Evolutionary conservation across 2,888 invertebrate species (phyloP).

Genomic region (Vannuccia rotundouncinata): DNA sequence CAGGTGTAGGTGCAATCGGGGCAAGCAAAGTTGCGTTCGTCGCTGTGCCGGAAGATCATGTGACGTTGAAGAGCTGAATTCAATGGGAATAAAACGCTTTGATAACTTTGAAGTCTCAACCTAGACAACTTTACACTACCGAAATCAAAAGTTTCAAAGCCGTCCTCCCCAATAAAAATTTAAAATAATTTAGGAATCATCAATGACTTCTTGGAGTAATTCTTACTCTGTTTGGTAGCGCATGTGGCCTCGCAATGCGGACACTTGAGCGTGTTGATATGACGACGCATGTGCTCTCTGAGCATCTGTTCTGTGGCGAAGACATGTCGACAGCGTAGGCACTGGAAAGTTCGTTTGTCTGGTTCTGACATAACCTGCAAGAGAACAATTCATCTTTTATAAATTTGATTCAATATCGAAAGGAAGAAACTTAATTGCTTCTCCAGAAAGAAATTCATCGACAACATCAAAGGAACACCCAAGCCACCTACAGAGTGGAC

Average conservation of each 20-base stretch:
- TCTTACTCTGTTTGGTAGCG: conserved; percentile 1
- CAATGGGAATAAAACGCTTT: background rate
- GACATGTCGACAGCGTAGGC: conserved; percentile 29
- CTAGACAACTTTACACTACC: background rate
- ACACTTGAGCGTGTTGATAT: conserved; percentile 29
- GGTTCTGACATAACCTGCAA: conserved; percentile 3
- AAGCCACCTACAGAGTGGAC: too few relatives aligned
- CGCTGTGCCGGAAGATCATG: conserved; percentile 35
- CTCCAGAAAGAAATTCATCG: too few relatives aligned
- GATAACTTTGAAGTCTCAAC: background rate
- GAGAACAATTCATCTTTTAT: too few relatives aligned
- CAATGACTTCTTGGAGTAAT: background rate
- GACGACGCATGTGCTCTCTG: conserved; percentile 31
- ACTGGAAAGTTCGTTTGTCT: background rate
- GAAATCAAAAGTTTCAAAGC: too few relatives aligned
- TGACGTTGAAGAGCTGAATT: conserved; percentile 31
- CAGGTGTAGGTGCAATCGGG: background rate
- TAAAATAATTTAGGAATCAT: too few relatives aligned
- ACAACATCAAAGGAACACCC: too few relatives aligned
- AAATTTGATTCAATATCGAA: too few relatives aligned
- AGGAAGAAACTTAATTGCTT: too few relatives aligned
- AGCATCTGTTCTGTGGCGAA: conserved; percentile 32
- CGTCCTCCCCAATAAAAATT: too few relatives aligned
- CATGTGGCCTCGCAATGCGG: conserved; percentile 34
- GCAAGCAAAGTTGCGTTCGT: conserved; percentile 27